A percentile compares a stretch with the other conserved stretches of the same genome.
phyloP scores from a whole-genome alignment of 2,797 vertebrate genomes.

The Tapera naevia region DNA sequence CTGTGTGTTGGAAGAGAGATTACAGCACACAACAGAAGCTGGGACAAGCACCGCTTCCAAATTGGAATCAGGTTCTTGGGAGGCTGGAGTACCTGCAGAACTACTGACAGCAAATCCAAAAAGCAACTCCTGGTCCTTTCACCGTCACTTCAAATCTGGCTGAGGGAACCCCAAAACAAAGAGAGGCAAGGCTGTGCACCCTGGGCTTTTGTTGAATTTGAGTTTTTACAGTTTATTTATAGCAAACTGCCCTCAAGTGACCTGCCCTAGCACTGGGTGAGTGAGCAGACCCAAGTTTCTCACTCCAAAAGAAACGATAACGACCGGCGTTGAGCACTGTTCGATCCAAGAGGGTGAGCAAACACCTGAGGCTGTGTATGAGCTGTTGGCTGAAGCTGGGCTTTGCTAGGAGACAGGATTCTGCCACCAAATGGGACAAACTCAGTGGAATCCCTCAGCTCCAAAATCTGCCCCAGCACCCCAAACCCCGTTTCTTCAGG shows the following conservation, averaged over 20 bases:
- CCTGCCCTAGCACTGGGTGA: not conserved
- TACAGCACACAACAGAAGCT: not conserved
- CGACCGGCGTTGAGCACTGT: not conserved
- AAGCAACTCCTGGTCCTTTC: not conserved
- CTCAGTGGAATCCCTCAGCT: not conserved
- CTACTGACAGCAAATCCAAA: not conserved
- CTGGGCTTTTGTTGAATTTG: not conserved
- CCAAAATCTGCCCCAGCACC: not conserved
- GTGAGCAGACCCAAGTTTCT: not conserved
- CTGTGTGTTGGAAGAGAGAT: not conserved
- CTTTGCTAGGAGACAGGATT: not conserved
- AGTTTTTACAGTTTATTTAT: not conserved
- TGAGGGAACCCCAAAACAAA: not conserved
- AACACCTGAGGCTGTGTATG: not conserved
- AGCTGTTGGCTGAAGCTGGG: not conserved
- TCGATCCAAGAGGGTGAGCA: not conserved
- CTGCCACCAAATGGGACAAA: not conserved
- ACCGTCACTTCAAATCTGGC: not conserved
- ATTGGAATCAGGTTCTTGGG: not conserved
- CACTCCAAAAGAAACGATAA: not conserved
- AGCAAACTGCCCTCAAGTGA: not conserved
- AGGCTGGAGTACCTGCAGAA: not conserved
- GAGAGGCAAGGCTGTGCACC: not conserved
- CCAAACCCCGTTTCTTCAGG: rapidly evolving
- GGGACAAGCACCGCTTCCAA: not conserved